phyloP scores from a whole-genome alignment of 2,888 invertebrate genomes.

The Oscheius onirici region DNA sequence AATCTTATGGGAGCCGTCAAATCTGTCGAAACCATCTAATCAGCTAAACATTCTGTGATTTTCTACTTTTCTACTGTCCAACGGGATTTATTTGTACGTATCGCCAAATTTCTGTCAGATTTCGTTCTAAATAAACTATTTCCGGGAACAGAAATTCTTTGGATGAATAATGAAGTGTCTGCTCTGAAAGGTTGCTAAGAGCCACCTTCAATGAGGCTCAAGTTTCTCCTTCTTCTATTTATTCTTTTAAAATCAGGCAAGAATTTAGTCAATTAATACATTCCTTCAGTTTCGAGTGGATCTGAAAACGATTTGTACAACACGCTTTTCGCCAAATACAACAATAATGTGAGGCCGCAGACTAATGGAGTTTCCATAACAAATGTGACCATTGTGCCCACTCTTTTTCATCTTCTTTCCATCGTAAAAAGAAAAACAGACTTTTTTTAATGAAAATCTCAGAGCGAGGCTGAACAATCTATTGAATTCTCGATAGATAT shows the following conservation, averaged over 20 bases:
- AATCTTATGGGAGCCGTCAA: constrained; percentile 22
- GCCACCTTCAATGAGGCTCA: background rate
- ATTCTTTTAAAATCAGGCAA: background rate
- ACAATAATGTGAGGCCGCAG: constrained; percentile 10
- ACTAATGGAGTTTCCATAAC: constrained; percentile 9
- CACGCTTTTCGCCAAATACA: constrained; percentile 7
- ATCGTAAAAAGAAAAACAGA: background rate
- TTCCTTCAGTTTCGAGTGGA: background rate
- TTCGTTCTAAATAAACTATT: background rate
- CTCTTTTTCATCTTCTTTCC: constrained; percentile 6
- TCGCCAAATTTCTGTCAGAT: background rate
- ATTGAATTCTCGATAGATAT: constrained; percentile 22
- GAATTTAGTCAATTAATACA: background rate
- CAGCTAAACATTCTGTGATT: background rate
- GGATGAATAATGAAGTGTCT: constrained; percentile 7
- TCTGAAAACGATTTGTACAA: constrained; percentile 12
- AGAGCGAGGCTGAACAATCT: constrained; percentile 18
- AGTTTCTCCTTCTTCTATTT: background rate
- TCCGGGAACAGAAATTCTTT: background rate
- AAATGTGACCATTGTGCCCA: constrained; percentile 4
- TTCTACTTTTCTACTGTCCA: background rate
- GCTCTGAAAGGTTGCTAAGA: background rate
- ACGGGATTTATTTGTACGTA: background rate
- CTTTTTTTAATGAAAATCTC: background rate
- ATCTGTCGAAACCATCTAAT: constrained; percentile 15